phyloP scores from a whole-genome alignment of 2,888 invertebrate species.

The Blastobasis lacticolella region DNA sequence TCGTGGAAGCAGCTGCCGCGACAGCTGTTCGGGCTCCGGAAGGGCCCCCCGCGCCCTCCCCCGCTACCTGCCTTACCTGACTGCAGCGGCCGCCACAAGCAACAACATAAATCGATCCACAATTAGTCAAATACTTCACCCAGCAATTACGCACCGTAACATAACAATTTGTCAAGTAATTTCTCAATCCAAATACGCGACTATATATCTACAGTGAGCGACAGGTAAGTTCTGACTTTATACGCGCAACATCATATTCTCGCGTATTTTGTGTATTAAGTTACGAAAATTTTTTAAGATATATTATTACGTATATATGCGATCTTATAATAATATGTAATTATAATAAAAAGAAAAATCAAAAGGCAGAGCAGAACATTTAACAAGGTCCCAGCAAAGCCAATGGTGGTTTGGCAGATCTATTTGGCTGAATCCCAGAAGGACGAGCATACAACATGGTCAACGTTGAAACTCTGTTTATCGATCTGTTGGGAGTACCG shows the following conservation, averaged over 20 bases:
- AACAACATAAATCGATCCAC: constrained; percentile 15
- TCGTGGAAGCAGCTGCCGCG: constrained; percentile 58
- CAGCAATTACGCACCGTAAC: constrained; percentile 19
- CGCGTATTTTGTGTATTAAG: neutral
- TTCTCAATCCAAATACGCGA: constrained; percentile 9
- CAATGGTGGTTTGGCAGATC: constrained; percentile 43
- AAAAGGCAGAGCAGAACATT: too few relatives aligned
- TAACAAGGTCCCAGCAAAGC: too few relatives aligned
- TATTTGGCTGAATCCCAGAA: constrained; percentile 51
- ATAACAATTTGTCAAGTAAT: constrained; percentile 20
- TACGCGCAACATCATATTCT: neutral
- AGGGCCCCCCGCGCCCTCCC: constrained; percentile 26
- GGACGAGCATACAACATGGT: constrained; percentile 34
- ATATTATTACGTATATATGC: too few relatives aligned
- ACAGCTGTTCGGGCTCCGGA: constrained; percentile 56
- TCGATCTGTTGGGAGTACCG: too few relatives aligned
- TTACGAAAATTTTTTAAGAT: neutral
- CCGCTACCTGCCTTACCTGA: constrained; percentile 51
- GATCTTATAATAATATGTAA: too few relatives aligned
- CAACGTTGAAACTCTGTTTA: constrained; percentile 14
- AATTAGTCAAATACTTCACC: constrained; percentile 17
- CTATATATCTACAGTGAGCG: neutral
- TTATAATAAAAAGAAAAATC: too few relatives aligned
- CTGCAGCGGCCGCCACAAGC: constrained; percentile 17
- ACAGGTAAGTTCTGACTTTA: constrained; percentile 1